phyloP scores from a whole-genome alignment of 1,140 invertebrate species.

The Saxidomus purpurata region DNA sequence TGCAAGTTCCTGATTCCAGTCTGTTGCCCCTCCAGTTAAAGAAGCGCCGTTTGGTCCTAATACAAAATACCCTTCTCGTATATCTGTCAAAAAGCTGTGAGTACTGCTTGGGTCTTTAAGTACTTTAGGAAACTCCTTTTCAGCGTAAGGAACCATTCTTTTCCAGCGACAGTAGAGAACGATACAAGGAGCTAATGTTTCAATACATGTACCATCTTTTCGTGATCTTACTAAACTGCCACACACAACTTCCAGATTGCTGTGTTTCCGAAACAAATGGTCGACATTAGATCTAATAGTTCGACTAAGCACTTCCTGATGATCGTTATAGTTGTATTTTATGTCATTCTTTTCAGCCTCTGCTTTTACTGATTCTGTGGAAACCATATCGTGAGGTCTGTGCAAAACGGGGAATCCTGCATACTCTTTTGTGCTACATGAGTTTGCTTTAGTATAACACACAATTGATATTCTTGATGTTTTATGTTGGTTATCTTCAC shows the following conservation, averaged over 20 bases:
- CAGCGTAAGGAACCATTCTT: not conserved
- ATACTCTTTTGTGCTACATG: not conserved
- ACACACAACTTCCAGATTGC: not conserved
- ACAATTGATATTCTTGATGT: not conserved
- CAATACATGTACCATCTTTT: not conserved
- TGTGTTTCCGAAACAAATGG: not conserved
- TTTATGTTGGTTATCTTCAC: not conserved
- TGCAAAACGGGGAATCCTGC: not conserved
- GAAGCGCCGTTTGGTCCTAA: not conserved
- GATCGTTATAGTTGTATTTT: not conserved
- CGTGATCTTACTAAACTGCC: not conserved
- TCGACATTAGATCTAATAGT: not conserved
- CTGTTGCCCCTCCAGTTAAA: not conserved
- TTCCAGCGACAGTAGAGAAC: not conserved
- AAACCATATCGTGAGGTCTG: not conserved
- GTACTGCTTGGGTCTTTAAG: not conserved
- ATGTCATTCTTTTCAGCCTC: not conserved
- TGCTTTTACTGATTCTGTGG: not conserved
- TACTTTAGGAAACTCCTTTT: not conserved
- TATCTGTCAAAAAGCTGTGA: not conserved
- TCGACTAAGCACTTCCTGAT: not conserved
- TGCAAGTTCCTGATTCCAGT: not conserved
- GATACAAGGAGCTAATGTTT: not conserved
- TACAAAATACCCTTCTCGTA: not conserved
- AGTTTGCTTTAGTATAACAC: not conserved